Conservation (phyloP, 2,888 invertebrate genomes). For the Noctua pronuba region DNA sequence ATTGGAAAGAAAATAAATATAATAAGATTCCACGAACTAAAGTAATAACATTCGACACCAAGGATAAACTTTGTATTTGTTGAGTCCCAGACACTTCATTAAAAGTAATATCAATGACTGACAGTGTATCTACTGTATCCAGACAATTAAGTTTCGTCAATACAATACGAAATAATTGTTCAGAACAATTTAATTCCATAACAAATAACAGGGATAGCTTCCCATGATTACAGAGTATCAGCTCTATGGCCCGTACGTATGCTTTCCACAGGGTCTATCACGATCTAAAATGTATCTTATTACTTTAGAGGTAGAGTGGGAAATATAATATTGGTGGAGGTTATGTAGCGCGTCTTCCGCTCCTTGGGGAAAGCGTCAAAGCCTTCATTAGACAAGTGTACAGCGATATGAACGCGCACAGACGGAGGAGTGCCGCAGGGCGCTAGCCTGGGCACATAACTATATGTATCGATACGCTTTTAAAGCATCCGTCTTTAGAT, state of each 20-base stretch:
- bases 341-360: constrained; percentile 60
- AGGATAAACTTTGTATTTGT: constrained; percentile 4
- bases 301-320: constrained; percentile 43
- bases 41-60: neutral
- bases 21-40: constrained; percentile 5
- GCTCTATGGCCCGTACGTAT: constrained; percentile 55
- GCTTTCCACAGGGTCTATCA: constrained; percentile 46
- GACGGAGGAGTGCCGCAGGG: constrained; percentile 70
- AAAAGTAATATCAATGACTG: constrained; percentile 26
- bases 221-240: constrained; percentile 71
- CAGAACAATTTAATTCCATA: constrained; percentile 68
- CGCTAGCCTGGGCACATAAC: constrained; percentile 50
- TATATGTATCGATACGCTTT: constrained; percentile 50
- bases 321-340: constrained; percentile 46
- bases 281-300: constrained; percentile 65
- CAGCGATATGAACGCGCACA: constrained; percentile 69
- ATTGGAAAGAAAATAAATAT: neutral
- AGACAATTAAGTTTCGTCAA: constrained; percentile 56
- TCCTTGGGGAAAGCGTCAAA: constrained; percentile 73
- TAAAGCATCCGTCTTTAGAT: constrained; percentile 17
- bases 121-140: constrained; percentile 15
- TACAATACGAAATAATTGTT: constrained; percentile 67
- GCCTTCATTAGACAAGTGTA: constrained; percentile 78
- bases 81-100: neutral
- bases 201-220: constrained; percentile 69